Percentiles rank a stretch among this genome's conserved stretches.
Conservation (phyloP, 2,797 vertebrate genomes). For the Syndactyla subalaris region DNA sequence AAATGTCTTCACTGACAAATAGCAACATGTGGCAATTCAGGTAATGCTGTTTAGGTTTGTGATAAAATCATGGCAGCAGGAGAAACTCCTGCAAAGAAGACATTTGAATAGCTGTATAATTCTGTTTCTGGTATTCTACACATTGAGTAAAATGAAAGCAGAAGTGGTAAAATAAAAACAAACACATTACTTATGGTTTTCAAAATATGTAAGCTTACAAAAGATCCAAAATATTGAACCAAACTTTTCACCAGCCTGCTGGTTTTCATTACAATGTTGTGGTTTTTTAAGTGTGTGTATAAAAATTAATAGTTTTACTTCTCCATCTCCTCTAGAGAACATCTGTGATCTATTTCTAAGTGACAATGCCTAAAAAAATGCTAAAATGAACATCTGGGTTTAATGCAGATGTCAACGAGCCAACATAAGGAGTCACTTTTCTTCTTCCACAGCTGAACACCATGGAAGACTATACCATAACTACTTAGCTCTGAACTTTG, state of each 20-base stretch:
- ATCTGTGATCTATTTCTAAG: not conserved
- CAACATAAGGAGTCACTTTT: not conserved
- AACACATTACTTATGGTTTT: not conserved
- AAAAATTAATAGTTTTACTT: not conserved
- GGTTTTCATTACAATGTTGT: not conserved
- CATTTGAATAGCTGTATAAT: not conserved
- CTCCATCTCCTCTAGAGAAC: not conserved
- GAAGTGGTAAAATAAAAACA: not conserved
- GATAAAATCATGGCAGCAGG: not conserved
- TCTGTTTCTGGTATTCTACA: not conserved
- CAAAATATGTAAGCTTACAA: not conserved
- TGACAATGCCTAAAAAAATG: not conserved
- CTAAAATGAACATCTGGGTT: not conserved
- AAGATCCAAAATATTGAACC: not conserved
- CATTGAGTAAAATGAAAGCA: not conserved
- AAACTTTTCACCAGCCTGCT: not conserved
- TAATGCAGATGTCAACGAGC: not conserved
- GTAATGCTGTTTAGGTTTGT: not conserved
- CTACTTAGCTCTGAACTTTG: not conserved
- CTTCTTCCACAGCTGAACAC: not conserved
- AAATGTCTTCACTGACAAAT: not conserved
- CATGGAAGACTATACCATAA: not conserved
- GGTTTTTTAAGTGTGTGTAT: not conserved
- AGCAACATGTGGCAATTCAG: fast-evolving
- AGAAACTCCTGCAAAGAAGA: not conserved